Conservation (phyloP, 2,888 invertebrate genomes). For the Tetropium fuscum region DNA sequence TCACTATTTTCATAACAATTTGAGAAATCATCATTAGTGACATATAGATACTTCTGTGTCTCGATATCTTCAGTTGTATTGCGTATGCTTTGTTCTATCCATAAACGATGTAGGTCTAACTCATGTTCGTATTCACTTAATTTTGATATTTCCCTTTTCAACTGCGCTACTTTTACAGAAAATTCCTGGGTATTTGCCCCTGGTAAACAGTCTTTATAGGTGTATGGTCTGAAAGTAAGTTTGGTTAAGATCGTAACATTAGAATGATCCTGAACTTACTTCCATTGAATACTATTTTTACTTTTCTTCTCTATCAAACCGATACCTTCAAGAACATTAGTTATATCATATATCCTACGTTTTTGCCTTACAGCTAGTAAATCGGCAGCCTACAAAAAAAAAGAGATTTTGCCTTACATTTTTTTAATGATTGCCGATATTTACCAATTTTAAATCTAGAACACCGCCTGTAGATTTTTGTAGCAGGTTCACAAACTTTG, state of each 20-base stretch:
- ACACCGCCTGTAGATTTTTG: constrained; percentile 94
- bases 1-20: constrained; percentile 67
- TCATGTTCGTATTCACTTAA: constrained; percentile 82
- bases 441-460: constrained; percentile 92
- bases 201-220: constrained; percentile 78
- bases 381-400: constrained; percentile 82
- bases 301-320: constrained; percentile 93
- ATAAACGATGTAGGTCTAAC: constrained; percentile 78
- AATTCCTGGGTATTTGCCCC: constrained; percentile 82
- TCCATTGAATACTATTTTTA: constrained; percentile 96
- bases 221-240: constrained; percentile 58
- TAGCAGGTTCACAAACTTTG: constrained; percentile 88
- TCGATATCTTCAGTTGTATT: constrained; percentile 85
- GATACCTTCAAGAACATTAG: constrained; percentile 94
- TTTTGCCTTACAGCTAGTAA: constrained; percentile 90
- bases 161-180: constrained; percentile 75
- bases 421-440: constrained; percentile 51
- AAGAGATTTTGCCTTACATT: constrained; percentile 8
- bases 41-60: constrained; percentile 79
- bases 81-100: constrained; percentile 85
- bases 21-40: constrained; percentile 77
- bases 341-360: constrained; percentile 92
- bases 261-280: constrained; percentile 75
- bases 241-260: neutral
- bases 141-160: constrained; percentile 82